Base-by-base conservation (phyloP, 2,113 vertebrate species). In the Picathartes gymnocephalus region DNA sequence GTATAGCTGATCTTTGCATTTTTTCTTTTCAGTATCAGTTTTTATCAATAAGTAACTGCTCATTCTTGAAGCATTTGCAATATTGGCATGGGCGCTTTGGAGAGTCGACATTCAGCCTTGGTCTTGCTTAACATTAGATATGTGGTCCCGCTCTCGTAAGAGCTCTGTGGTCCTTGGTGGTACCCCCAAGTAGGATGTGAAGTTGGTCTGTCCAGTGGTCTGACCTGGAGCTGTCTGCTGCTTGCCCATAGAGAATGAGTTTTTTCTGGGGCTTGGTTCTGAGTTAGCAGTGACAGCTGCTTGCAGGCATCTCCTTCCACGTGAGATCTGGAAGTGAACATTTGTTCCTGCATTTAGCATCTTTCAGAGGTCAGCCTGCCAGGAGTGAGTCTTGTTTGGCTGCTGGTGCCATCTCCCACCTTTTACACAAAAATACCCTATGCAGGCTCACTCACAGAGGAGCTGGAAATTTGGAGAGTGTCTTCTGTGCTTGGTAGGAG, bases 391-490 rank as follows among this genome's bases (percentile, higher is more conserved):
- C 58, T 73, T 27, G 13, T 88, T 40, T 91, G 65, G 28, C 14
- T 70, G 11, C n/a, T 86, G 31, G 23, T 90, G 35, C 72, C 10
- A 6, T 62, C 6, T 83, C 39, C 28, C 37, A 27, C 9, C 30
- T 91, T 66, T 50, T 61, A 50, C 47, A 35, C 33, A 54, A 54
- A 80, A 84, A 10, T 40, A 25, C 12, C 6, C 33, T 1, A 0
- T 74, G 56, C 8, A 42, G 14, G 16, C 0, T 0, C 10, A 42
- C 11, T 73, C 1, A 1, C 2, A 1, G 17, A 33, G 45, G 39
- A 84, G 30, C 45, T 73, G 56, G 39, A 68, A 70, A 33, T 56
- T 53, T 74, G 42, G 48, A 45, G 15, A 28, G 4, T 50, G 12
- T 62, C 30, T 56, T 79, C 33, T 44, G 24, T 84, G 13, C 44